Evolutionary conservation across 2,797 vertebrate species (phyloP), one percentile per base, ranked within the genome.

Genomic region (Serranus cabrilla): DNA sequence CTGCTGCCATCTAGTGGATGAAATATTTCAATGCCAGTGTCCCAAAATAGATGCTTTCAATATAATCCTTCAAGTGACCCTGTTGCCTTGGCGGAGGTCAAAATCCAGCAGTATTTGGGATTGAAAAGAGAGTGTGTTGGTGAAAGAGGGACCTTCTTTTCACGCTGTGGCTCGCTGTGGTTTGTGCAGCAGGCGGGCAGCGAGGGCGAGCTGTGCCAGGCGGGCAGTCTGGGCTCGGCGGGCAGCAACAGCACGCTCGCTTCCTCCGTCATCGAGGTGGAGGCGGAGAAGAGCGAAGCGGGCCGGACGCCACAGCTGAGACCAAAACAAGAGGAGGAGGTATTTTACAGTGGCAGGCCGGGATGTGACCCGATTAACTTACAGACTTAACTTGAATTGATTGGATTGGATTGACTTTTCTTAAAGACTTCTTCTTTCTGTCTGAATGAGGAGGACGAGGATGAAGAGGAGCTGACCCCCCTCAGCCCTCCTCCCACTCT

Each of bases 221-320:
- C 87, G 0, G 94, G 94, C 60, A 57, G 90, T 25, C 73, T 94
- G 77, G 88, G 89, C 27, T 94, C 91, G 2, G 88, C 91, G 0
- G 93, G 92, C 60, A 94, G 94, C 85, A 83, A 91, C 75, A 92
- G 93, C 64, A 93, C 93, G 0, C 79, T 94, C 11, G 94, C 93
- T 0, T 95, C 96, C 1, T 94, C 93, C 1, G 82, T 94, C 60
- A 87, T 94, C 2, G 95, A 96, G 81, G 93, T 94, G 68, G 95
- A 95, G 37, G 76, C 87, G 0, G 84, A 92, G 17, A 59, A 2
- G 13, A 72, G 72, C 1, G 87, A 76, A 1, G 34, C 64, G 2
- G 66, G 56, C 8, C 81, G 82, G 46, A 81, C 47, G 3, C 17
- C 68, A 3, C 80, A 65, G 50, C 73, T 69, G 2, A 49, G 0